phyloP scores from a whole-genome alignment of 2,113 vertebrate genomes.

The Ophthalmolycus amberensis region DNA sequence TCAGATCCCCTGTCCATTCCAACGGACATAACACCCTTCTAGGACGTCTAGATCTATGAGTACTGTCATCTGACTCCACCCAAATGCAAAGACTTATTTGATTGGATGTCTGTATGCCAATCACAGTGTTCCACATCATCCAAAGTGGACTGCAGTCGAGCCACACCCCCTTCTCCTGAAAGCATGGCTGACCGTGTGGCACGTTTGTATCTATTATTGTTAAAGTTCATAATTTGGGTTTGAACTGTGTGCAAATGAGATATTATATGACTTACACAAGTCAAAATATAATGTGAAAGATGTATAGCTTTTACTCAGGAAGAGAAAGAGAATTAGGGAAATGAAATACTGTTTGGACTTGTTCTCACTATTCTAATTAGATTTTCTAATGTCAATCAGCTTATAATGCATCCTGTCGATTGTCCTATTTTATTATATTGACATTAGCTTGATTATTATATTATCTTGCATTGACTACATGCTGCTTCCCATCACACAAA shows the following conservation, averaged over 20 bases:
- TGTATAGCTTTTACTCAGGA: no score
- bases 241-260: not conserved
- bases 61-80: no score
- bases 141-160: no score
- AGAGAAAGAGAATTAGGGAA: no score
- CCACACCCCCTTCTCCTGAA: not conserved
- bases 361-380: no score
- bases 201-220: not conserved
- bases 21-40: not conserved
- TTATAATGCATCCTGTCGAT: not conserved
- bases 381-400: not conserved
- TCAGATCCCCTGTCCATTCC: not conserved
- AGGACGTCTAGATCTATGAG: not conserved
- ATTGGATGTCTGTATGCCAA: no score
- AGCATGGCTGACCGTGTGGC: not conserved
- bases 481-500: not conserved
- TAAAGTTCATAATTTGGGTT: not conserved
- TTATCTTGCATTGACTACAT: not conserved
- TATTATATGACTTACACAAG: no score
- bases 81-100: no score
- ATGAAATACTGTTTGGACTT: no score
- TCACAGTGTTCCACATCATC: no score
- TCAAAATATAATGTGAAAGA: no score
- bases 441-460: not conserved
- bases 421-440: not conserved